phyloP scores from a whole-genome alignment of 2,113 vertebrate species.

The Sus scrofa region T2T-Sscrofa CM000814.6:64396501-64397000 shows the following conservation, averaged over 20 bases:
- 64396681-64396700: not conserved
- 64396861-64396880: not conserved
- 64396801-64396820: not conserved
- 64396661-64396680: not conserved
- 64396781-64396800: not conserved
- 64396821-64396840: not conserved
- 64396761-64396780: not conserved
- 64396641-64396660: fast-evolving
- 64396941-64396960: not conserved
- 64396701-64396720: no score
- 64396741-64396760: not conserved
- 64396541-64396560: not conserved
- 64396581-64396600: not conserved
- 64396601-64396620: not conserved
- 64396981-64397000: not conserved
- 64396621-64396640: not conserved
- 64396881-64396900: not conserved
- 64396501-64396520: not conserved
- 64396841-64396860: not conserved
- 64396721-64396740: not conserved
- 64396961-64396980: not conserved
- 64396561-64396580: not conserved
- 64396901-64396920: not conserved
- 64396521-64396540: not conserved
- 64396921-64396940: not conserved